Evolutionary conservation across 2,888 invertebrate genomes (phyloP).

Genomic region (Orthosia gracilis): DNA sequence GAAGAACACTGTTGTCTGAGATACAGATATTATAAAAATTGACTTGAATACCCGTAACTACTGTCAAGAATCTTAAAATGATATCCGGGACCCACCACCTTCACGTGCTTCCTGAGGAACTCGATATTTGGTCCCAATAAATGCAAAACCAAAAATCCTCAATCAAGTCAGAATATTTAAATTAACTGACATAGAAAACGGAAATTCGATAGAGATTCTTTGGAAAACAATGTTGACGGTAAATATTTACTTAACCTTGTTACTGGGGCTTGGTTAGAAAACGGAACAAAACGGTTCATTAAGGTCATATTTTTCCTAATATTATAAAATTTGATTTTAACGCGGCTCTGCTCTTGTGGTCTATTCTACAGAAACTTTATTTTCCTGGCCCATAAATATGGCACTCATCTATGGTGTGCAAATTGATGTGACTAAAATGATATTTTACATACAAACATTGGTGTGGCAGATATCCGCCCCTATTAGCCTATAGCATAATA

Average conservation of each 20-base stretch:
- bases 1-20: no score
- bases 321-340: background rate
- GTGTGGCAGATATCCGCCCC: no score
- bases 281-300: slow-evolving; percentile 18
- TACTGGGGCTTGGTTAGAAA: slow-evolving; percentile 17
- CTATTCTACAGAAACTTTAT: background rate
- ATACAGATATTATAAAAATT: no score
- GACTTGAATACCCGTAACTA: no score
- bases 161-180: slow-evolving; percentile 9
- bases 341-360: background rate
- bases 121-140: no score
- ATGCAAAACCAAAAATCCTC: background rate
- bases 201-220: slow-evolving; percentile 29
- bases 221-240: slow-evolving; percentile 26
- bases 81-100: no score
- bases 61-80: no score
- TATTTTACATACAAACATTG: no score
- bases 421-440: no score
- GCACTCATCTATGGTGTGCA: no score
- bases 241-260: slow-evolving; percentile 51
- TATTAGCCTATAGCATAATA: no score
- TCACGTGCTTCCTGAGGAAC: no score
- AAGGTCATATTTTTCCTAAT: slow-evolving; percentile 7
- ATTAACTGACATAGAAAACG: slow-evolving; percentile 5
- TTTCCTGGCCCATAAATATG: background rate